These are phyloP conservation scores for Nebria ingens DNA, from an alignment of 1,140 invertebrate species.

Conservation along the genomic window DNA sequence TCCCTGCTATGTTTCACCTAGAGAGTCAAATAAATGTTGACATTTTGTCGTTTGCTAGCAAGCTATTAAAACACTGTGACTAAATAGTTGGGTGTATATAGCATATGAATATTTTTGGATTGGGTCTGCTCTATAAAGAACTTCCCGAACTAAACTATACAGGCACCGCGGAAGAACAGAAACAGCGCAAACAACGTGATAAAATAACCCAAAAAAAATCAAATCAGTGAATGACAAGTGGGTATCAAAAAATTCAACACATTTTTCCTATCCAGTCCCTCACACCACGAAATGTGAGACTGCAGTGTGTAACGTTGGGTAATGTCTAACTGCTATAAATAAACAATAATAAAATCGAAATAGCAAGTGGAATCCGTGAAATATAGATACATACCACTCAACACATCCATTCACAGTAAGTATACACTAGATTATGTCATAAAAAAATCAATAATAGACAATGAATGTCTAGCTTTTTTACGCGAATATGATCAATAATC, in stretches of 20 bases:
- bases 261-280: no score
- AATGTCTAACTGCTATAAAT: neutral
- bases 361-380: neutral
- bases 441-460: neutral
- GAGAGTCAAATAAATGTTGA: neutral
- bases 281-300: neutral
- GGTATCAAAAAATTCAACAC: no score
- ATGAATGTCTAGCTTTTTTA: neutral
- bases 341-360: constrained; percentile 3
- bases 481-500: neutral
- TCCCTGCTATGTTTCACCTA: neutral
- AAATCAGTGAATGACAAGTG: no score
- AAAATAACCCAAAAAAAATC: constrained; percentile 7
- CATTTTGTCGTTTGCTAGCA: neutral
- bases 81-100: neutral
- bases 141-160: neutral
- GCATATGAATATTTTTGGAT: constrained; percentile 8
- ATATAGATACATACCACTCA: neutral
- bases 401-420: neutral
- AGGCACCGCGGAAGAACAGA: neutral
- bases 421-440: neutral
- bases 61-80: neutral
- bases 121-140: neutral
- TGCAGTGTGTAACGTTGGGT: neutral
- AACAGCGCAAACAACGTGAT: neutral